Evolutionary conservation across 2,113 vertebrate species (phyloP), one percentile per base, ranked within the genome.

Genomic region (Uropsilus gracilis): DNA sequence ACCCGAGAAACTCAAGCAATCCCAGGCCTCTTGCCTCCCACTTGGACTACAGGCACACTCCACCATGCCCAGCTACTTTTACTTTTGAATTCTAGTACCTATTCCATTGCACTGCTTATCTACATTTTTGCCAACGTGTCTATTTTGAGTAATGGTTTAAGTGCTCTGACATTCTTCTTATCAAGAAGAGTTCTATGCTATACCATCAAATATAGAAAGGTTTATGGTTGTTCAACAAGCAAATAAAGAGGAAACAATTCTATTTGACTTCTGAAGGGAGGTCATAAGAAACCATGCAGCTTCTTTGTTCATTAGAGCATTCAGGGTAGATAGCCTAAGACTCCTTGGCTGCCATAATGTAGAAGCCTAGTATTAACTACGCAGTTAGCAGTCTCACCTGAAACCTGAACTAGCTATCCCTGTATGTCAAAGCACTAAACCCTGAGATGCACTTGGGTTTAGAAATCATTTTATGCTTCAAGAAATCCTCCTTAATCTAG

Each of bases 401-500:
- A 88, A 75, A 11, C 24, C 17, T 69, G 50, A 93, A 4, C 11
- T 8, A 88, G 28, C 18, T 66, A 87, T 75, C 22, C 12, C 48
- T 53, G 3, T 64, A 13, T 55, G 32, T 71, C n/a, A 88, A 90
- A 20, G 53, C 37, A 85, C 30, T 66, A 86, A 48, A n/a, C 8
- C 34, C 39, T 42, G 14, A 48, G 75, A 46, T 80, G 77, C 50
- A 61, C 50, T 50, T 84, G 59, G 12, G 34, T 53, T 71, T 72
- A 91, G 32, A 4, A 77, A 84, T 73, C 20, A 39, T 68, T 69
- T 95, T 57, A 91, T 22, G 20, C 39, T 87, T 93, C 78, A 68
- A 90, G 39, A 89, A 89, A 89, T n/a, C 26, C 18, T 53, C 48
- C 32, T 94, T 94, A 91, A 76, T 37, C 46, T 55, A 82, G 30